These are phyloP conservation scores for Zygogramma bicolorata DNA, from an alignment of 2,888 invertebrate genomes.

Conservation along the genomic window DNA sequence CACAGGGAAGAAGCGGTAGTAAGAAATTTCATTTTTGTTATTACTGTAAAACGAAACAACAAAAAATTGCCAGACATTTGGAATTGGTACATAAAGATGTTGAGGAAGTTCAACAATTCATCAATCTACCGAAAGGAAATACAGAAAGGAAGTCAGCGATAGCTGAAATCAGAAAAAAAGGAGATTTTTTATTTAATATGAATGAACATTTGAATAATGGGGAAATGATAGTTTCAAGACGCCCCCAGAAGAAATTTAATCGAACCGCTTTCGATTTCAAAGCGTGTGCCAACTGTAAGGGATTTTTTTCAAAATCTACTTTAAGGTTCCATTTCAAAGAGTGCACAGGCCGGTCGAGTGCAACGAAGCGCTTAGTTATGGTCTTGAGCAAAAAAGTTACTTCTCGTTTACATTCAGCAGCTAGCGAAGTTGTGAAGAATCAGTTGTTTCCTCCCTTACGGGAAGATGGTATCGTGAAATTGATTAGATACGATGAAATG, in stretches of 20 bases:
- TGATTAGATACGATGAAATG: conserved; percentile 26
- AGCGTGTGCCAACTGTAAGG: conserved; percentile 25
- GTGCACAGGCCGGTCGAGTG: conserved; percentile 1
- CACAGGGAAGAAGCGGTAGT: conserved; percentile 10
- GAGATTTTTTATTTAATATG: conserved; percentile 24
- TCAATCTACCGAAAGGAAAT: conserved; percentile 10
- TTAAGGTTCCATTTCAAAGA: conserved; percentile 12
- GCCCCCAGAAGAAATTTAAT: not conserved
- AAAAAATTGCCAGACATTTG: conserved; percentile 23
- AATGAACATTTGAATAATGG: conserved; percentile 15
- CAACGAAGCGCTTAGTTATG: not conserved
- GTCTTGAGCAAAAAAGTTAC: conserved; percentile 9
- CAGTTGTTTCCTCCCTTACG: conserved; percentile 21
- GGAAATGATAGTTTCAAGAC: conserved; percentile 22
- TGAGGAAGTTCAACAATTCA: conserved; percentile 22
- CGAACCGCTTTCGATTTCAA: conserved; percentile 8
- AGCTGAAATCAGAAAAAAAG: conserved; percentile 13
- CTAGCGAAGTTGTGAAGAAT: conserved; percentile 13
- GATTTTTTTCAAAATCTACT: conserved; percentile 22
- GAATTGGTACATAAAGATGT: conserved; percentile 17
- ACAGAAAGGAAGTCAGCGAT: conserved; percentile 12
- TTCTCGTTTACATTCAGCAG: conserved; percentile 7
- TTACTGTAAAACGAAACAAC: conserved; percentile 26
- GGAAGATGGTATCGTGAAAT: conserved; percentile 15
- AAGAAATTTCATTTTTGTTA: conserved; percentile 25